These are phyloP conservation scores for Mimachlamys varia DNA, from an alignment of 2,888 invertebrate genomes.

Conservation along the genomic window DNA sequence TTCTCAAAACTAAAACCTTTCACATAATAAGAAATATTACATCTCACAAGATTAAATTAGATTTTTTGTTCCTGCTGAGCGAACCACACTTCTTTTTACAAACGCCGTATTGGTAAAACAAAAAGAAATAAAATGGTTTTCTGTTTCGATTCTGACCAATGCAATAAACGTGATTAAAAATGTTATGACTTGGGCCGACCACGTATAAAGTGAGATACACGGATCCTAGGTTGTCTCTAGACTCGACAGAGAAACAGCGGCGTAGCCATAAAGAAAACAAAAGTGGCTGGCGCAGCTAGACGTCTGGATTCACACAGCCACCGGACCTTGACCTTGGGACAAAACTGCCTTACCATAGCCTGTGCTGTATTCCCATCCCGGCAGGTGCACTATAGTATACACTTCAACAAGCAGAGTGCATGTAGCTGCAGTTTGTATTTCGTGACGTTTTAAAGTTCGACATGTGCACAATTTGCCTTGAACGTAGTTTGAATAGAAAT, in stretches of 20 bases:
- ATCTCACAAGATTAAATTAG: neutral
- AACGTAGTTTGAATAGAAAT: neutral
- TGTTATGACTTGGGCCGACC: conserved; percentile 19
- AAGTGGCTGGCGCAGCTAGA: conserved; percentile 3
- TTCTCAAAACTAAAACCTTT: neutral
- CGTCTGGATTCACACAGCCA: conserved; percentile 23
- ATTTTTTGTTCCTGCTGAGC: neutral
- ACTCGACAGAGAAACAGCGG: neutral
- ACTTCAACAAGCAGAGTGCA: no score
- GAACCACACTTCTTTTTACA: neutral
- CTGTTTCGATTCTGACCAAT: conserved; percentile 5
- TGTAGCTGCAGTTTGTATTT: neutral
- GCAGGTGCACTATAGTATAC: neutral
- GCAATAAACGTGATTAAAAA: neutral
- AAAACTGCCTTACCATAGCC: neutral
- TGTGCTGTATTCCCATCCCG: neutral
- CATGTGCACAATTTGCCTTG: neutral
- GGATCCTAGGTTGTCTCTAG: neutral
- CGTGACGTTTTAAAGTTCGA: neutral
- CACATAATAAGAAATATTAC: neutral
- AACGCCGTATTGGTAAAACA: neutral
- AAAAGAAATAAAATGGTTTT: neutral
- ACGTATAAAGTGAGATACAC: neutral
- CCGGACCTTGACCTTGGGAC: conserved; percentile 33
- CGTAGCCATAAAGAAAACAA: conserved; percentile 19